Evolutionary conservation across 2,888 invertebrate species (phyloP), one percentile per base, ranked within the genome.

Genomic region (Eupeodes luniger): DNA sequence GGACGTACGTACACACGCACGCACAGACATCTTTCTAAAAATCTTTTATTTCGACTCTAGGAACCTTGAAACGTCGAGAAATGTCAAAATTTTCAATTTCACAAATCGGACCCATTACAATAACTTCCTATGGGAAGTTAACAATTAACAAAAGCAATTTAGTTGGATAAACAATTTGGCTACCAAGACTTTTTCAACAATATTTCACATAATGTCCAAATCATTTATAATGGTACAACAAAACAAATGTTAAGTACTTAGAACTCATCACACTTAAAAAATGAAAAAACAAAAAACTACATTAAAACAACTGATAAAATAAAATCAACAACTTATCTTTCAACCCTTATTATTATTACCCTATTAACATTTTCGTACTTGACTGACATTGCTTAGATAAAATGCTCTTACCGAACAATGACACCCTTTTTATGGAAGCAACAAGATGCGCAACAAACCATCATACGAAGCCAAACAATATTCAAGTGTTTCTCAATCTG

Each of bases 401-500:
- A 14, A 40, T 40, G 9, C 16, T 16, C 19, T 12, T 61, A 59
- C 19, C 27, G 57, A 64, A 47, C 66, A 74, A 72, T 81, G 76
- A 84, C 80, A 84, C 76, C 85, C 74, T 81, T 81, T 77, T 74
- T 34, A 40, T 61, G 49, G 5, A 27, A 36, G 59, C 36, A 40
- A 44, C 14, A 62, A 79, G 36, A 84, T 77, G 85, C 62, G 77
- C 81, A 84, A 81, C 81, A 77, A 85, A 84, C 77, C 74, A 61
- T 3, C 27, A 3, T 27, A 88, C 53, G 88, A 88, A 88, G 81
- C 85, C 88, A 85, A 78, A 88, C 81, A 88, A 75, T 55, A 19
- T 84, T 85, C 85, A 59, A 88, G 88, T 85, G 85, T 75, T 88
- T 75, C 81, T 78, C 88, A 85, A 75, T 81, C 78, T 84, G 80